A percentile compares a stretch with the other conserved stretches of the same genome.
phyloP scores from a whole-genome alignment of 2,113 vertebrate genomes.

The Physeter macrocephalus region DNA sequence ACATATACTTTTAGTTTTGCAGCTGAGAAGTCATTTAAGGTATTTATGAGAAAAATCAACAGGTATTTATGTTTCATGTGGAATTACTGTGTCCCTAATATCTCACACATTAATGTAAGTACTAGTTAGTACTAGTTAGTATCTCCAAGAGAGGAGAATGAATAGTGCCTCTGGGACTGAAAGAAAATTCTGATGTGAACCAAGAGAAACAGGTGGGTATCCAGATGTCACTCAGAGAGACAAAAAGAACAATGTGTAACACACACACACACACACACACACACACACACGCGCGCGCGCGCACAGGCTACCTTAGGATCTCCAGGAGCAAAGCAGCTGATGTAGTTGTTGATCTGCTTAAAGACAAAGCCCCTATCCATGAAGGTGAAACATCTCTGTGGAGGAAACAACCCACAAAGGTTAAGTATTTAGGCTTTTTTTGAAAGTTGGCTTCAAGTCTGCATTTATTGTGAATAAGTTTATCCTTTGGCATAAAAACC shows the following conservation, averaged over 20 bases:
- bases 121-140: not conserved
- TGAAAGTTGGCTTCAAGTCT: not conserved
- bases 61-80: not conserved
- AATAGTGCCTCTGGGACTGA: not conserved
- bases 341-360: slow-evolving; percentile 99
- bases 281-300: not conserved
- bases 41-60: not conserved
- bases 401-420: not conserved
- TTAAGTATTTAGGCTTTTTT: not conserved
- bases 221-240: not conserved
- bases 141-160: not conserved
- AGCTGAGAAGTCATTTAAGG: not conserved
- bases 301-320: slow-evolving; percentile 89
- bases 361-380: slow-evolving; percentile 98
- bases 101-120: not conserved
- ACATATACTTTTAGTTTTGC: not conserved
- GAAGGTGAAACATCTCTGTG: slow-evolving; percentile 95
- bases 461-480: not conserved
- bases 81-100: not conserved
- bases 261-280: not conserved
- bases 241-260: not conserved
- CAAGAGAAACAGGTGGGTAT: not conserved
- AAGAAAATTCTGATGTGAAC: not conserved
- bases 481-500: not conserved
- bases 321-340: slow-evolving; percentile 94